Conservation (phyloP, 2,797 vertebrate species). For the Leucoraja ocellata region DNA sequence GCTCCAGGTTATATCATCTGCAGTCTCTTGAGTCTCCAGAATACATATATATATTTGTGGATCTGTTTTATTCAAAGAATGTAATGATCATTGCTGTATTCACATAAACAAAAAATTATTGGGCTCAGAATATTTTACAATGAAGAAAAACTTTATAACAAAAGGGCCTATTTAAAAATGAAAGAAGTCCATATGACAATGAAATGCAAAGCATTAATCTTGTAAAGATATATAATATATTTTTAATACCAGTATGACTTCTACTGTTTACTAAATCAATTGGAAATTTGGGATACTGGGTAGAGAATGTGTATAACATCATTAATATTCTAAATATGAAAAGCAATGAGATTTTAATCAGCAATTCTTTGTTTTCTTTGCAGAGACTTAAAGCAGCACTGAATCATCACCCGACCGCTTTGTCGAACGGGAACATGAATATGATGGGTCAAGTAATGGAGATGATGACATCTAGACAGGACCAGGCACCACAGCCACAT, state of each 20-base stretch:
- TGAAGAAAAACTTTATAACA: background rate
- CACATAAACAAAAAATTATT: background rate
- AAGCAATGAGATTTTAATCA: conserved; percentile 26
- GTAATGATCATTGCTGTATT: conserved; percentile 2
- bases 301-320: conserved; percentile 31
- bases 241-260: conserved; percentile 14
- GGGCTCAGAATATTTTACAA: background rate
- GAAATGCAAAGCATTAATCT: conserved; percentile 20
- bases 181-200: background rate
- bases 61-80: background rate
- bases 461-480: conserved; percentile 92
- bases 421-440: conserved; percentile 95
- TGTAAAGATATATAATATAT: background rate
- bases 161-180: background rate
- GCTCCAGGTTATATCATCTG: too few relatives aligned
- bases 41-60: background rate
- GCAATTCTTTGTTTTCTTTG: conserved; percentile 47
- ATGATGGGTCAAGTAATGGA: conserved; percentile 99
- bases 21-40: background rate
- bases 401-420: conserved; percentile 84
- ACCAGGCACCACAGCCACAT: conserved; percentile 69
- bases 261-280: background rate
- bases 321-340: conserved; percentile 20
- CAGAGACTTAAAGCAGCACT: conserved; percentile 96
- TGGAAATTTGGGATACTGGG: background rate